Evolutionary conservation across 1,140 invertebrate species (phyloP), one percentile per base, ranked within the genome.

Genomic region (Lucilia cuprina): DNA sequence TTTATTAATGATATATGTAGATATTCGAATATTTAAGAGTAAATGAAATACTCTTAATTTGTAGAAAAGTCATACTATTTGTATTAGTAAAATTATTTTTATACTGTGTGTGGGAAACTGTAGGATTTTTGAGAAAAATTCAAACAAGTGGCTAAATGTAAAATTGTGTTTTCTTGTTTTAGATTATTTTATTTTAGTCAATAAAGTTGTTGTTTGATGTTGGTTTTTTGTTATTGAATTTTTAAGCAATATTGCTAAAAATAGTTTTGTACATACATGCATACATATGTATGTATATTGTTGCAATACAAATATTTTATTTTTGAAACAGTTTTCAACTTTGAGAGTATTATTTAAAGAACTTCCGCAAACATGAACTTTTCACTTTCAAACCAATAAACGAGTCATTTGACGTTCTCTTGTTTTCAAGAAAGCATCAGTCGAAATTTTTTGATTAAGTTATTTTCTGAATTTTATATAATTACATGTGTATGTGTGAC

Each of bases 131-230:
- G 34, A 77, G 17, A 19, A 77, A n/a, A 41, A 77, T 77, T 77
- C 74, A 77, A 77, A 77, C 74, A 77, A 77, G 74, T 77, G 74
- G 74, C 34, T 14, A 77, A 77, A 41, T 35, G 14, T 17, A 77
- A n/a, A 41, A 17, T 77, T 30, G 10, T 77, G 14, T 41, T 77
- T 41, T 41, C n/a, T 19, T 41, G 30, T 75, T 34, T 3, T n/a
- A 13, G 30, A 25, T 74, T 74, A 25, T 21, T 74, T 21, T n/a
- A 74, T 75, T 75, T 30, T 75, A 60, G 13, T 14, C 55, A 13
- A 14, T 60, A 17, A 60, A 17, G 55, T 34, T 34, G 25, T 75
- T 41, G 74, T 30, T 41, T 41, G 35, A 41, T 41, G 35, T 41
- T 5, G 35, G 8, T 41, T 41, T 41, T 41, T 41, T 41, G 35